Evolutionary conservation across 2,888 invertebrate genomes (phyloP).

Genomic region (Mactromeris polynyma): DNA sequence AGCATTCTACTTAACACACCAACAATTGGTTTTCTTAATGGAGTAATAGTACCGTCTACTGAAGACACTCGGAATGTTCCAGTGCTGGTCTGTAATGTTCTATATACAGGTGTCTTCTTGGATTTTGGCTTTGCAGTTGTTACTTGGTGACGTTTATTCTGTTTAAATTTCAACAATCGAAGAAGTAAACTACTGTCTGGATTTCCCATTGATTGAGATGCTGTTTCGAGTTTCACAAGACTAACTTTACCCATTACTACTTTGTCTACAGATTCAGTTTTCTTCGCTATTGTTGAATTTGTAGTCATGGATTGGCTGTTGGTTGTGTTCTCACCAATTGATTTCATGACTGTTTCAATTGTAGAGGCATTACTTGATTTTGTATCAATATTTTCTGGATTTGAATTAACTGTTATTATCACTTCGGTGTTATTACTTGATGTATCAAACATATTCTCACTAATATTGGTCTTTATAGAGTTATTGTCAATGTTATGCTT

Average conservation of each 20-base stretch:
- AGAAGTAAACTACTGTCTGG: not conserved
- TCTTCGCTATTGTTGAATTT: not conserved
- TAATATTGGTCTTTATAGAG: too few relatives aligned
- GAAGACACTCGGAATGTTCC: conserved; percentile 16
- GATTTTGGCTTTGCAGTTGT: not conserved
- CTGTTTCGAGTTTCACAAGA: not conserved
- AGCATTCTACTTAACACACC: conserved; percentile 8
- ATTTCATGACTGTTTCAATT: not conserved
- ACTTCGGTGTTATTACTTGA: not conserved
- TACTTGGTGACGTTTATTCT: not conserved
- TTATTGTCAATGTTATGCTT: not conserved
- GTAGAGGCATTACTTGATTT: not conserved
- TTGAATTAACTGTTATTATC: not conserved
- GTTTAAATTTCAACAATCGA: not conserved
- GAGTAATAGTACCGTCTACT: conserved; percentile 8
- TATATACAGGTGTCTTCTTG: not conserved
- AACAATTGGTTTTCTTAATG: conserved; percentile 4
- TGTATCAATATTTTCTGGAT: not conserved
- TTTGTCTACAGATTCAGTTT: not conserved
- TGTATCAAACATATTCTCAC: not conserved
- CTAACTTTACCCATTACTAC: not conserved
- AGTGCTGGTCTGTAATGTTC: conserved; percentile 29
- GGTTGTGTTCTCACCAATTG: not conserved
- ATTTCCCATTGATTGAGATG: not conserved
- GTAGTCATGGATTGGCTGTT: not conserved